phyloP scores from a whole-genome alignment of 2,797 vertebrate species.

The Petrocephalus schoutedeni region DNA sequence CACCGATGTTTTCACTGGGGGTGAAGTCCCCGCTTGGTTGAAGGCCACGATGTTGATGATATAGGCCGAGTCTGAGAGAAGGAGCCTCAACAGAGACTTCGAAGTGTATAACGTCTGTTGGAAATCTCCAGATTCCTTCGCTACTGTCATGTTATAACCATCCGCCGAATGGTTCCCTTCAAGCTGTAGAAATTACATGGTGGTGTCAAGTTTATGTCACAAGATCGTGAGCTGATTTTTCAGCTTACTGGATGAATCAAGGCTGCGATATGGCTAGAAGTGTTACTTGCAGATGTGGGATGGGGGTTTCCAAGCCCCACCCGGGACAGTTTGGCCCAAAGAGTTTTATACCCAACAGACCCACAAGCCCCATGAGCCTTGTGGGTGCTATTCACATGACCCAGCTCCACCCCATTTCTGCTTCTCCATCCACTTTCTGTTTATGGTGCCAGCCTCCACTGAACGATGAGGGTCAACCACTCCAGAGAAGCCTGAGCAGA shows the following conservation, averaged over 20 bases:
- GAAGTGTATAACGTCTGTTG: neutral
- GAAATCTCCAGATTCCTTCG: conserved; percentile 57
- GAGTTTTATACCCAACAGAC: too few relatives aligned
- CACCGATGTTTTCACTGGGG: conserved; percentile 30
- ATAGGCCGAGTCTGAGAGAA: conserved; percentile 58
- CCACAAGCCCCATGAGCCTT: too few relatives aligned
- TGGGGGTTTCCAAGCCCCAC: too few relatives aligned
- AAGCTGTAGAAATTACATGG: neutral
- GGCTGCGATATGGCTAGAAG: neutral
- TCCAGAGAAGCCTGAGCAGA: neutral
- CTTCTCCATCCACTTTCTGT: neutral
- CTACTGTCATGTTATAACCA: conserved; percentile 52
- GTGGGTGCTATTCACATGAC: neutral
- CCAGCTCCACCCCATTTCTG: neutral
- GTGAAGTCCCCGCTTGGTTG: conserved; percentile 55
- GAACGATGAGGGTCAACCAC: neutral
- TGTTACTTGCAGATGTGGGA: neutral
- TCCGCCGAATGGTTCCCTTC: conserved; percentile 26
- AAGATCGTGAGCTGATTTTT: neutral
- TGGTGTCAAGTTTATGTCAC: neutral
- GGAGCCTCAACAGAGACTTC: conserved; percentile 39
- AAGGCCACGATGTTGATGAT: conserved; percentile 44
- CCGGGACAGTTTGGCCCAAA: too few relatives aligned
- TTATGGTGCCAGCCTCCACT: neutral
- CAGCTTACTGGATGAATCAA: neutral